Base-by-base conservation (phyloP, 2,797 vertebrate genomes). In the Pelochelys cantorii region DNA sequence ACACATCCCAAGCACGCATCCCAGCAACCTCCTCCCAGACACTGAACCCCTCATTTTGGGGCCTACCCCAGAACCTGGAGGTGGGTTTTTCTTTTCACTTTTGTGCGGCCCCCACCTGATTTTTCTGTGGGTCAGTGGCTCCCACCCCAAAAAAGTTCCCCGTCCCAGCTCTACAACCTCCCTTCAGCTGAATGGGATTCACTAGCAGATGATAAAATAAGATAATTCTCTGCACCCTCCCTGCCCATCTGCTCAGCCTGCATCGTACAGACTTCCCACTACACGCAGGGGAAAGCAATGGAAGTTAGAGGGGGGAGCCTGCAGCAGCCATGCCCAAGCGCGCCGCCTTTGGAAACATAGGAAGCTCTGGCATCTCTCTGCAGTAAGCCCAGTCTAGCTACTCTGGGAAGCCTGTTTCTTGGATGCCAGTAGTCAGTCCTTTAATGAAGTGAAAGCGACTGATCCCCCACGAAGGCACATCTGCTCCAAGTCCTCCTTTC, bases 401-500 rank as follows among this genome's bases (percentile, higher is more conserved):
- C 0, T 0, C 65, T 85, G 4, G 91, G 53, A 54, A 88, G 85
- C 71, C 90, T 86, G 65, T 71, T 85, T 85, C 86, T 83, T 17
- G 2, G 89, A 92, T 91, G 95, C 89, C 83, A 62, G 85, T 37
- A 94, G 92, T 77, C 48, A 1, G 57, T 94, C 81, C 95, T 95
- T 94, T 96, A 88, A 84, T 91, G 74, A 23, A 97, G 56, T 87
- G 89, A 95, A 96, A 93, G 95, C 80, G 96, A 88, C 92, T 1
- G 65, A 94, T 96, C 94, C 88, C 96, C 97, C 95, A 96, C 93
- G 60, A 97, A 97, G 97, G 93, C 97, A 97, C 98, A 99, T 99
- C 98, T 99, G 98, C 98, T 98, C 95, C 60, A 78, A 98, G 98
- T 98, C 98, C 97, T 62, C 97, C 88, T 98, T 98, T 98, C 98